These are phyloP conservation scores for Eupithecia insigniata DNA, from an alignment of 2,888 invertebrate species.

Conservation along the genomic window DNA sequence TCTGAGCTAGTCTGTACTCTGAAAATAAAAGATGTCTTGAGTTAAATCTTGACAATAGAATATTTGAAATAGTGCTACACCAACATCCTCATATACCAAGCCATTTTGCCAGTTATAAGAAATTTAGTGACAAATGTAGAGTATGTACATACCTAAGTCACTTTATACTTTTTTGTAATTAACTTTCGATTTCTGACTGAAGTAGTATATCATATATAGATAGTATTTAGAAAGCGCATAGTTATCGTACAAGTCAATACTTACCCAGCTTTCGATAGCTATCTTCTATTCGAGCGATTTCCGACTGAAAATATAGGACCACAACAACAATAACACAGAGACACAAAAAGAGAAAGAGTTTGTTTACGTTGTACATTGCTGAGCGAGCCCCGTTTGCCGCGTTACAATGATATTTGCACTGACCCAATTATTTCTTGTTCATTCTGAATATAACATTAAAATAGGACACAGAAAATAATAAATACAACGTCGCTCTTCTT, in stretches of 20 bases:
- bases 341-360: conserved; percentile 77
- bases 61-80: background rate
- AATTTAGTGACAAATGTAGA: background rate
- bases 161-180: background rate
- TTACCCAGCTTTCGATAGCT: conserved; percentile 72
- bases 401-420: conserved; percentile 63
- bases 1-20: conserved; percentile 71
- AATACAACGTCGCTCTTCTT: conserved; percentile 45
- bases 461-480: conserved; percentile 60
- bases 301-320: conserved; percentile 78
- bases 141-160: background rate
- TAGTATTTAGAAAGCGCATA: conserved; percentile 11
- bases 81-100: background rate
- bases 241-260: conserved; percentile 32
- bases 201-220: too few species aligned
- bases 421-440: conserved; percentile 65
- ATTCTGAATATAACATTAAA: conserved; percentile 71
- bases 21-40: conserved; percentile 48
- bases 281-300: conserved; percentile 75
- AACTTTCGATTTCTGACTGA: conserved; percentile 1
- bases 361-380: conserved; percentile 79
- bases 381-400: conserved; percentile 54
- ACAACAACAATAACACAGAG: conserved; percentile 75
- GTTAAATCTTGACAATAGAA: background rate
- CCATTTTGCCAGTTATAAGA: background rate